A percentile compares a stretch with the other conserved stretches of the same genome.
phyloP scores from a whole-genome alignment of 2,797 vertebrate genomes.

The Falco novaeseelandiae region DNA sequence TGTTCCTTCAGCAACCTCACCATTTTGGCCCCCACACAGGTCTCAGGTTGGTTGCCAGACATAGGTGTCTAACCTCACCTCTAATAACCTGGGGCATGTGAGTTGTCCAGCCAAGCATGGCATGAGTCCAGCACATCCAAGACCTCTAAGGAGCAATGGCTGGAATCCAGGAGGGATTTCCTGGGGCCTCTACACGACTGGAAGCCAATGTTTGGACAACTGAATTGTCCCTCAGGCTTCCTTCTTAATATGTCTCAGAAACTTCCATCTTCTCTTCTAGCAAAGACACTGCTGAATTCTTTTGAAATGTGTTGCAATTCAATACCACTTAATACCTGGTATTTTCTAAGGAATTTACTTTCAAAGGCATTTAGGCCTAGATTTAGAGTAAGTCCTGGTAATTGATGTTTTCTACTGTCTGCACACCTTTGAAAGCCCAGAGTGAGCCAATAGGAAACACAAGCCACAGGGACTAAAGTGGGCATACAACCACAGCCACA shows the following conservation, averaged over 20 bases:
- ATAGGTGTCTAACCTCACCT: neutral
- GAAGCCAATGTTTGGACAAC: neutral
- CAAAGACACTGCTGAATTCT: neutral
- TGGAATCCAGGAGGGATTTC: neutral
- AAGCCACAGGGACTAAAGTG: neutral
- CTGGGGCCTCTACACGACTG: neutral
- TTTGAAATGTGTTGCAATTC: neutral
- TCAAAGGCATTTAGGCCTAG: neutral
- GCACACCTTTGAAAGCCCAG: neutral
- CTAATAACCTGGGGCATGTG: neutral
- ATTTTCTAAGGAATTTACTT: slow-evolving; percentile 8
- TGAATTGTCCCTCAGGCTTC: neutral
- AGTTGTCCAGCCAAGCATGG: neutral
- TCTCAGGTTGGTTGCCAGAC: neutral
- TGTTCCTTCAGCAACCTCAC: neutral
- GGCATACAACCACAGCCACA: neutral
- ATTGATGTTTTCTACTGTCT: neutral
- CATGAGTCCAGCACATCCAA: neutral
- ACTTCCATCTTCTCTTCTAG: neutral
- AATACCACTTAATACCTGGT: neutral
- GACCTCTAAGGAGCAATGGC: neutral
- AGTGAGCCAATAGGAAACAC: neutral
- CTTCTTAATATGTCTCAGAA: neutral
- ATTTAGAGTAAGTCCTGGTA: neutral
- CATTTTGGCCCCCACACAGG: neutral